Evolutionary conservation across 1,140 invertebrate genomes (phyloP).

Genomic region (Polyergus mexicanus): DNA sequence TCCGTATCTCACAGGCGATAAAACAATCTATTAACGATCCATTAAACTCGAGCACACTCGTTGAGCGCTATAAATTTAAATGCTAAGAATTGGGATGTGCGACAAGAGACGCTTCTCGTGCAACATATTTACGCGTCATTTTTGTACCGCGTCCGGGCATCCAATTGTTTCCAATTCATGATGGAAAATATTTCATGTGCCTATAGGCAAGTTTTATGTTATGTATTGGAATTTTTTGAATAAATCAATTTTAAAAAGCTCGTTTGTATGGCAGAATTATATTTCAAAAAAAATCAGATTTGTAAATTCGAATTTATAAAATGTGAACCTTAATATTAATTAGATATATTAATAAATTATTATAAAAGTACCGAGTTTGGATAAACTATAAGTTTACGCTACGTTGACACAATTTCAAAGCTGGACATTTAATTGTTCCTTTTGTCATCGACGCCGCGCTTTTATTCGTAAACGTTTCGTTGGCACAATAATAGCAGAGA

Average conservation of each 20-base stretch:
- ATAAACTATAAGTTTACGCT: background rate
- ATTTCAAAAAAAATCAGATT: background rate
- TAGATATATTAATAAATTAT: background rate
- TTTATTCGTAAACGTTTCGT: slow-evolving; percentile 31
- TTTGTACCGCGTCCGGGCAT: background rate
- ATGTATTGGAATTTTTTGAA: background rate
- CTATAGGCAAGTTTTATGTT: background rate
- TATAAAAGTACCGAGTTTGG: background rate
- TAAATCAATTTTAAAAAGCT: background rate
- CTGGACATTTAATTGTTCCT: slow-evolving; percentile 13
- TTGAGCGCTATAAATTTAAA: slow-evolving; percentile 46
- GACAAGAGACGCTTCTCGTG: slow-evolving; percentile 17
- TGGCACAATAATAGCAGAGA: slow-evolving; percentile 20
- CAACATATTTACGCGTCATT: slow-evolving; percentile 21
- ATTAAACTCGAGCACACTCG: slow-evolving; percentile 44
- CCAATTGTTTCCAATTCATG: slow-evolving; percentile 45
- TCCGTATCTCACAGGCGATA: slow-evolving; percentile 29
- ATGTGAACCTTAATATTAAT: slow-evolving; percentile 2
- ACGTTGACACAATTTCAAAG: background rate
- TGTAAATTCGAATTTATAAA: background rate
- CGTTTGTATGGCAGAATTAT: background rate
- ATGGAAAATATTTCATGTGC: slow-evolving; percentile 34
- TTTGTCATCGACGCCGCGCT: background rate
- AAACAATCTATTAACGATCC: slow-evolving; percentile 61
- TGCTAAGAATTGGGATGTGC: slow-evolving; percentile 33